Evolutionary conservation across 1,140 invertebrate genomes (phyloP), one percentile per base, ranked within the genome.

Genomic region (Lordiphosa stackelbergi): DNA sequence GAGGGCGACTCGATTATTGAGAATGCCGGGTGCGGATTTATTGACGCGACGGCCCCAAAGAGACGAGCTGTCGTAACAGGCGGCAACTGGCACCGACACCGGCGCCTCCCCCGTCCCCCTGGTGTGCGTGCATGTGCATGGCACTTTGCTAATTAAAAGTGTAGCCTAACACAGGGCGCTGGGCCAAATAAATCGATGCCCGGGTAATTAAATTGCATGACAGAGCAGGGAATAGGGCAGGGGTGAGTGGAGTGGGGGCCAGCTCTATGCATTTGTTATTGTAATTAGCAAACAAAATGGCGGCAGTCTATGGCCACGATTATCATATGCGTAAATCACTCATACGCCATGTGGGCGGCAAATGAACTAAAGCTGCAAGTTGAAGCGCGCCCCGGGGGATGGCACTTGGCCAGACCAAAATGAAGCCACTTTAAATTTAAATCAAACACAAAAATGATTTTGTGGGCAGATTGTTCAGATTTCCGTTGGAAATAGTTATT

Each of bases 101-200:
- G 24, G 9, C 24, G 10, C 36, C 36, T 5, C 24, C 13, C 11
- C 28, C 13, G 7, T n/a, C 9, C 34, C 24, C 13, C 8, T 28
- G 57, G 53, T 70, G 55, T 79, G 58, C 66, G 63, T 79, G 75
- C 66, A 78, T 81, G 77, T 83, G 77, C 72, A 72, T 81, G 77
- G 77, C 77, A 83, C 77, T 81, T 81, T 81, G 77, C 77, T 81
- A 81, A 81, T 81, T 81, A 81, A 81, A 81, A 81, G 75, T 75
- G 71, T 68, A 81, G 75, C 75, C 72, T 60, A 75, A 52, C 65
- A 58, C 53, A 66, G 70, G 61, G 66, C 64, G 68, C 57, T 34
- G 53, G 54, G 57, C 70, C 62, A 75, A 81, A 83, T 83, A 83
- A 83, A 83, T 83, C 77, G 77, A 83, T 83, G 78, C 35, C 62